A percentile compares a stretch with the other conserved stretches of the same genome.
phyloP scores from a whole-genome alignment of 2,797 vertebrate genomes.

The Hippocampus kuda region DNA sequence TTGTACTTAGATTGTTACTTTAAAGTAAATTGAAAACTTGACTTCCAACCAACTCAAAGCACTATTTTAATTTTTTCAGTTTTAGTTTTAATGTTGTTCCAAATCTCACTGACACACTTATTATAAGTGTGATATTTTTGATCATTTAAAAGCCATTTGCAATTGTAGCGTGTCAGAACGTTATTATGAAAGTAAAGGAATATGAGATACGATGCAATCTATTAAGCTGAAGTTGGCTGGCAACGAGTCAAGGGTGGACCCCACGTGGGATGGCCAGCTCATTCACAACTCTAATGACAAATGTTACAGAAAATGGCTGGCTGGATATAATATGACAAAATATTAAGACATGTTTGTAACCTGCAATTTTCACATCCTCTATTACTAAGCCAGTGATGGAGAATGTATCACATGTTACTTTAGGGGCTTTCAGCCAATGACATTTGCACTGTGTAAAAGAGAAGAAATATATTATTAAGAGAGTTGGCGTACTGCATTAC shows the following conservation, averaged over 20 bases:
- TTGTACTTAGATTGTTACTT: background rate
- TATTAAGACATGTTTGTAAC: too few relatives aligned
- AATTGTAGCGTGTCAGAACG: background rate
- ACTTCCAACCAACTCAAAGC: background rate
- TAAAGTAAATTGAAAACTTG: background rate
- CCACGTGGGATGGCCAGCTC: too few relatives aligned
- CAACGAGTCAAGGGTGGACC: too few relatives aligned
- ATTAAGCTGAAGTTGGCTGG: too few relatives aligned
- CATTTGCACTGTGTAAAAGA: too few relatives aligned
- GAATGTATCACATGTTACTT: too few relatives aligned
- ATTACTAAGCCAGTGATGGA: too few relatives aligned
- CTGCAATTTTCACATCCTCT: too few relatives aligned
- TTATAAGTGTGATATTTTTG: background rate
- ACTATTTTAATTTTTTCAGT: background rate
- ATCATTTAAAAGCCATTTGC: background rate
- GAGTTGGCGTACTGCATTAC: background rate
- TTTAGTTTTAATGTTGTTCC: background rate
- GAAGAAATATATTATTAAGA: background rate
- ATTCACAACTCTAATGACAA: too few relatives aligned
- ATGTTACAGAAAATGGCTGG: too few relatives aligned
- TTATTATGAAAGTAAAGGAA: background rate
- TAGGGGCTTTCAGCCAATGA: background rate
- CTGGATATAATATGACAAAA: too few relatives aligned
- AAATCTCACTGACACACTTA: background rate
- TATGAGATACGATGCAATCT: too few relatives aligned